phyloP scores from a whole-genome alignment of 2,888 invertebrate genomes.

The Drosophila diplacantha region DNA sequence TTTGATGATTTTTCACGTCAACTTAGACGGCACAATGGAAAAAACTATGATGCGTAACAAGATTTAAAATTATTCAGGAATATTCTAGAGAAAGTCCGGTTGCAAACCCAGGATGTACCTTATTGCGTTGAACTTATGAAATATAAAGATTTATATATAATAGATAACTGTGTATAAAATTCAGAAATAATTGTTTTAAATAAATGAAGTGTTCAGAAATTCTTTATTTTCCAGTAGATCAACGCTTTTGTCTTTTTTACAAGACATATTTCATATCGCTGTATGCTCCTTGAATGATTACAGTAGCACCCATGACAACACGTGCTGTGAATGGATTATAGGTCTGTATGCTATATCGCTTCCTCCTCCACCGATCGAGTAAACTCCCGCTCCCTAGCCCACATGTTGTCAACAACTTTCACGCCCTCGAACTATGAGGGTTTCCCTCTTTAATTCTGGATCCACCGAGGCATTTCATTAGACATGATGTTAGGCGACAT shows the following conservation, averaged over 20 bases:
- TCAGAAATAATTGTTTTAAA: neutral
- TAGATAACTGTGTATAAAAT: too few species aligned
- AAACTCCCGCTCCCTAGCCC: constrained; percentile 36
- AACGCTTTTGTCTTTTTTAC: too few species aligned
- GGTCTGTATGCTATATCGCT: constrained; percentile 8
- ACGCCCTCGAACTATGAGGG: constrained; percentile 59
- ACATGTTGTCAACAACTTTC: constrained; percentile 61
- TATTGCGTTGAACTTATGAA: neutral
- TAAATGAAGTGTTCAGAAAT: neutral
- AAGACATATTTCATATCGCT: neutral
- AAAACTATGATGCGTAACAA: constrained; percentile 45
- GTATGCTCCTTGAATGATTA: constrained; percentile 10
- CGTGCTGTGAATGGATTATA: constrained; percentile 40
- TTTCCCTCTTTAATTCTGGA: constrained; percentile 40
- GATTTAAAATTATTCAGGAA: constrained; percentile 9
- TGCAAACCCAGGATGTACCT: neutral
- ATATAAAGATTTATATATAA: neutral
- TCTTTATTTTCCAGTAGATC: neutral
- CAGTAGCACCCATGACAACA: constrained; percentile 20
- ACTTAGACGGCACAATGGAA: constrained; percentile 16
- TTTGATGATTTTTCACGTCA: constrained; percentile 51
- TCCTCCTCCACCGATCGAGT: neutral
- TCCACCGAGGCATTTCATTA: constrained; percentile 60
- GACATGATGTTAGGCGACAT: constrained; percentile 41
- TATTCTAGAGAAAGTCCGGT: constrained; percentile 1